Percentiles rank a stretch among this genome's conserved stretches.
phyloP scores from a whole-genome alignment of 2,113 vertebrate genomes.

The Clarias magur region DNA sequence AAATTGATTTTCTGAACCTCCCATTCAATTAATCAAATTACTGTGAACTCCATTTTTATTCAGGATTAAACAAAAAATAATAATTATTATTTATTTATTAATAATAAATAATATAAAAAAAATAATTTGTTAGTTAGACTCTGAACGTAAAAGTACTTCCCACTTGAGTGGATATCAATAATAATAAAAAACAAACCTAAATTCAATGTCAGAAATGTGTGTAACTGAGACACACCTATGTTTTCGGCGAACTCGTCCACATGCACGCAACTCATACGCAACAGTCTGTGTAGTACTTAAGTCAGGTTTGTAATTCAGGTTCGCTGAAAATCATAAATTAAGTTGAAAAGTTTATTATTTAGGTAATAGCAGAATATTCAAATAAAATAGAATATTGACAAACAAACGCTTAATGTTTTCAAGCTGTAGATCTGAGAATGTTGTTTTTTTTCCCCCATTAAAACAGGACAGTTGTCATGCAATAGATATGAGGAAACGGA shows the following conservation, averaged over 20 bases:
- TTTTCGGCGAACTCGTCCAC: not conserved
- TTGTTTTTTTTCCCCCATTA: not conserved
- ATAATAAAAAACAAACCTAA: not conserved
- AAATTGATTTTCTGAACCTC: not conserved
- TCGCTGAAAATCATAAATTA: not conserved
- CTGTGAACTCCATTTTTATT: not conserved
- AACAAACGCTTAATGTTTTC: not conserved
- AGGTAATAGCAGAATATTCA: not conserved
- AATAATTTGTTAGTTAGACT: not conserved
- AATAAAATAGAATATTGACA: not conserved
- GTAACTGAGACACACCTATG: conserved; percentile 5
- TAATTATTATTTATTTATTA: no score
- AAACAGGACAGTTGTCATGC: not conserved
- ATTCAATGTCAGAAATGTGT: not conserved
- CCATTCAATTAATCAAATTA: not conserved
- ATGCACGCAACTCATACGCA: not conserved
- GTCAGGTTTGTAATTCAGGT: not conserved
- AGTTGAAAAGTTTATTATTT: not conserved
- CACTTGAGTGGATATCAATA: not conserved
- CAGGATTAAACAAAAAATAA: not conserved
- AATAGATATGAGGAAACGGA: not conserved
- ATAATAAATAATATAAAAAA: no score
- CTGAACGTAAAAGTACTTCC: not conserved
- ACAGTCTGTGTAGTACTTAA: not conserved
- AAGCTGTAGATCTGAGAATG: not conserved